These are phyloP conservation scores for Rhamphomyia laevipes DNA, from an alignment of 2,888 invertebrate genomes.

Conservation along the genomic window DNA sequence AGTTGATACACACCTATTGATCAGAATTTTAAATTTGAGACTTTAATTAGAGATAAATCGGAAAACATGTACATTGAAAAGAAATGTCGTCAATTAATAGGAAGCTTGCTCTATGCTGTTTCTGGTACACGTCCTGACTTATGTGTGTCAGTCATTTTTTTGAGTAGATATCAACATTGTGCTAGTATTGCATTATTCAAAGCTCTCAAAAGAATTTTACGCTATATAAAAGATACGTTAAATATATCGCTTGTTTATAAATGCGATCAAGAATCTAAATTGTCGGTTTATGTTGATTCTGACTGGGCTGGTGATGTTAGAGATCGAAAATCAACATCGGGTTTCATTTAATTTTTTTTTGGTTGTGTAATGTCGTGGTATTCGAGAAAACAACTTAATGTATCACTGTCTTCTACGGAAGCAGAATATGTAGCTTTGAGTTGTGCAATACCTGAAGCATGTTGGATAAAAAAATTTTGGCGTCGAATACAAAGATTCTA, in stretches of 20 bases:
- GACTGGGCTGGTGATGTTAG: too few relatives aligned
- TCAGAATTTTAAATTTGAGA: conserved; percentile 1
- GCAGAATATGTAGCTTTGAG: conserved; percentile 1
- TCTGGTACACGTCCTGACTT: neutral
- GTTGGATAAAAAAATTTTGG: neutral
- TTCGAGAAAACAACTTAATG: neutral
- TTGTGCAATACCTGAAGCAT: neutral
- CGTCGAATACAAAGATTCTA: neutral
- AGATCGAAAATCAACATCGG: neutral
- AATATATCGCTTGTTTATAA: neutral
- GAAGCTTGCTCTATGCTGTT: neutral
- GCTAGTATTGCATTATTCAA: neutral
- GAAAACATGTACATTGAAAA: too few relatives aligned
- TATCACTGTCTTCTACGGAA: neutral
- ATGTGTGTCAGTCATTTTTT: neutral
- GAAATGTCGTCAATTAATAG: too few relatives aligned
- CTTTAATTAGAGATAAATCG: neutral
- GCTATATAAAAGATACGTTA: neutral
- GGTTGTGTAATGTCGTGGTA: neutral
- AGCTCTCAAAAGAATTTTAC: neutral
- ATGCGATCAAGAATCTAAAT: neutral
- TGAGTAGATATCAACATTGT: conserved; percentile 3
- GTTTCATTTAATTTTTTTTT: neutral
- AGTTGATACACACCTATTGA: conserved; percentile 1
- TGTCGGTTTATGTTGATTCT: neutral